Evolutionary conservation across 2,113 vertebrate genomes (phyloP).

Genomic region (Plecturocebus donacophilus): DNA sequence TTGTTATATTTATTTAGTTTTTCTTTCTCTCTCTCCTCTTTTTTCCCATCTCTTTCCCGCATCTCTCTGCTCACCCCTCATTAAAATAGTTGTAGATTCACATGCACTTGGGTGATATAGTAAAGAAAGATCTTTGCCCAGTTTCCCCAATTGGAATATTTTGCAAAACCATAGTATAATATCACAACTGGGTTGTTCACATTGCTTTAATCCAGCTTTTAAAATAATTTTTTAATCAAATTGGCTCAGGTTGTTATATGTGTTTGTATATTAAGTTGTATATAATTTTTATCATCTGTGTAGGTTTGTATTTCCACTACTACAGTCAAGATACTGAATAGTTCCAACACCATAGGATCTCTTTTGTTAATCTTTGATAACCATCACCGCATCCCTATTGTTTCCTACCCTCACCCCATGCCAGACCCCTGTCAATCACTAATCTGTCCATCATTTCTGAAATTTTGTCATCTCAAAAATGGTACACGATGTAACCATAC

Average conservation of each 20-base stretch:
- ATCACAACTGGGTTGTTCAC: background rate
- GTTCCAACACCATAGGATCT: background rate
- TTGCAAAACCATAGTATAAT: background rate
- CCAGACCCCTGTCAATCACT: background rate
- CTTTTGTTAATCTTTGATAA: background rate
- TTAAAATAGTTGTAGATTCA: background rate
- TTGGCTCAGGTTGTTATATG: background rate
- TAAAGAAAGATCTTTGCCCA: background rate
- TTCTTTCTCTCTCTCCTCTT: background rate
- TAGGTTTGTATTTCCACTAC: background rate
- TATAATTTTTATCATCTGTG: background rate
- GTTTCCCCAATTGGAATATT: background rate
- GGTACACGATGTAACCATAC: background rate
- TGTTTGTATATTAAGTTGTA: background rate
- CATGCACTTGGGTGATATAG: background rate
- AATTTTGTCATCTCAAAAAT: background rate
- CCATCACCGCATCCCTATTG: background rate
- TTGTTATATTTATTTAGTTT: background rate
- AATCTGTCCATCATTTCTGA: background rate
- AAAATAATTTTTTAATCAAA: background rate
- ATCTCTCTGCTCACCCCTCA: background rate
- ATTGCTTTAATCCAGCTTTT: background rate
- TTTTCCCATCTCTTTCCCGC: no score
- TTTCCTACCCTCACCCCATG: background rate
- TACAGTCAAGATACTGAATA: background rate